A percentile compares a stretch with the other conserved stretches of the same genome.
phyloP scores from a whole-genome alignment of 2,113 vertebrate species.

The Coracopsis vasa region DNA sequence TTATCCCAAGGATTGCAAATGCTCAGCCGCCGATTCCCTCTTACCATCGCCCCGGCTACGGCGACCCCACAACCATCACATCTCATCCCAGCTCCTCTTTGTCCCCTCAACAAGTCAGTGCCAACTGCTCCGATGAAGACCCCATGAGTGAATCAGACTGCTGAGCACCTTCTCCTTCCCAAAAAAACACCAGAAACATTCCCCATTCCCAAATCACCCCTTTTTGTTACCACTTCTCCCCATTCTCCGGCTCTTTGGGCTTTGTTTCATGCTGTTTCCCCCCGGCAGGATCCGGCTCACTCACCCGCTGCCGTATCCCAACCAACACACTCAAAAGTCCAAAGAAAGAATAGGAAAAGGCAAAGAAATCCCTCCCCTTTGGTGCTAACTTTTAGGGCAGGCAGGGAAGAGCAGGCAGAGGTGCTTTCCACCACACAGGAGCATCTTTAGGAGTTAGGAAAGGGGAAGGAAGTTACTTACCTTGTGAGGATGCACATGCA shows the following conservation, averaged over 20 bases:
- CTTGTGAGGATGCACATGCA: background rate
- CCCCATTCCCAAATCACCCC: background rate
- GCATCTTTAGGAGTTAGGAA: background rate
- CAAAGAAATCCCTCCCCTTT: background rate
- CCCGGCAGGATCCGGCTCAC: background rate
- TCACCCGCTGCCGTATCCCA: background rate
- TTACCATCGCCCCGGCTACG: background rate
- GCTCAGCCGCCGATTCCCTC: background rate
- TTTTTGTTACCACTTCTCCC: background rate
- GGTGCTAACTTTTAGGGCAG: background rate
- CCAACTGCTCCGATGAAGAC: background rate
- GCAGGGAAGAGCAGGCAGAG: background rate
- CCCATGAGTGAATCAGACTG: accelerated
- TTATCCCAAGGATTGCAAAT: background rate
- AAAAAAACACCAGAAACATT: background rate
- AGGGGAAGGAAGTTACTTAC: background rate
- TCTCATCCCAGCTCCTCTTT: background rate
- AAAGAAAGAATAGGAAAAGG: background rate
- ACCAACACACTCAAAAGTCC: background rate
- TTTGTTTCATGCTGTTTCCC: background rate
- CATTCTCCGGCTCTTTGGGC: accelerated
- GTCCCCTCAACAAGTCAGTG: background rate
- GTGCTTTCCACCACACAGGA: background rate
- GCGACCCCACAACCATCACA: background rate
- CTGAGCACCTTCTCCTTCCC: background rate